Conservation (phyloP, 37 sponge, comb jelly and placozoan species). For the Ianthella basta region DNA sequence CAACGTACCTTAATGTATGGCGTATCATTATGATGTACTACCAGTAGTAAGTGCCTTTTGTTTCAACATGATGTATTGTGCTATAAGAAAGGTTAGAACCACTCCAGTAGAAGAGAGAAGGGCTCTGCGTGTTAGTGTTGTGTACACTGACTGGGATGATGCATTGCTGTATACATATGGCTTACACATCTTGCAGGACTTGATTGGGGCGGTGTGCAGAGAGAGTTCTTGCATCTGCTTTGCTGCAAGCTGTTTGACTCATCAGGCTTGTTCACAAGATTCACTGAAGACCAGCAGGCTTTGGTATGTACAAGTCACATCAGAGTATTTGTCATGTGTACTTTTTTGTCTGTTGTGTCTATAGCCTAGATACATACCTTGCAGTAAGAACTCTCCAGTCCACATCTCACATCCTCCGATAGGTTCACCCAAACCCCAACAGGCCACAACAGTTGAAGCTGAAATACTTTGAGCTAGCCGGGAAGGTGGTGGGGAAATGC, state of each 20-base stretch:
- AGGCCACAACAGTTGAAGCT: constrained; percentile 41
- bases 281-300: constrained; percentile 61
- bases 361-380: too few relatives aligned
- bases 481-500: constrained; percentile 90
- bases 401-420: background rate
- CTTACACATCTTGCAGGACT: constrained; percentile 45
- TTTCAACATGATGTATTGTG: too few relatives aligned
- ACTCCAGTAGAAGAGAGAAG: too few relatives aligned
- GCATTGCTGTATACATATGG: background rate
- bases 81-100: too few relatives aligned
- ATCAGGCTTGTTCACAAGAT: constrained; percentile 61
- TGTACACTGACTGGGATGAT: too few relatives aligned
- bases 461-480: constrained; percentile 82
- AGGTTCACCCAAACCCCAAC: constrained; percentile 74
- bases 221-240: constrained; percentile 82
- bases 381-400: too few relatives aligned
- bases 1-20: too few relatives aligned
- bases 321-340: background rate
- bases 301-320: constrained; percentile 21
- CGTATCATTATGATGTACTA: too few relatives aligned
- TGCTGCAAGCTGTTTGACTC: constrained; percentile 70
- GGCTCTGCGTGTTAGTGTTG: too few relatives aligned
- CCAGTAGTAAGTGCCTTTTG: too few relatives aligned
- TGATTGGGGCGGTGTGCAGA: constrained; percentile 87
- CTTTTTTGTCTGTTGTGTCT: too few relatives aligned